Evolutionary conservation across 1,140 invertebrate genomes (phyloP).

Genomic region (Ganaspis sp.): DNA sequence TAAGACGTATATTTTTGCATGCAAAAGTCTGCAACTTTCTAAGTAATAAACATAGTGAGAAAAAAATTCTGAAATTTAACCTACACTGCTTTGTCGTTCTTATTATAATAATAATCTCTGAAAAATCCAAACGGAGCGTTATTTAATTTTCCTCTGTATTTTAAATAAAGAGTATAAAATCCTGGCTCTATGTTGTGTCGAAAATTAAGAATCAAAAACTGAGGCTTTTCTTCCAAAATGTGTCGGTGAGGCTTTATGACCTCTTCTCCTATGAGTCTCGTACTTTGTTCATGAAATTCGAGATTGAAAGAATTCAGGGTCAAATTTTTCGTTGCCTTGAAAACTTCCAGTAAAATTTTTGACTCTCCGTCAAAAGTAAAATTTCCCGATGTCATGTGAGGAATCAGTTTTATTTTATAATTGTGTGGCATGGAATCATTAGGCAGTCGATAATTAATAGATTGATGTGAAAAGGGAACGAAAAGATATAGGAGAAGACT

Average conservation of each 20-base stretch:
- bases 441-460: neutral
- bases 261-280: neutral
- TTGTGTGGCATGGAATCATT: neutral
- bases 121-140: neutral
- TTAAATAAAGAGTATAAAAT: neutral
- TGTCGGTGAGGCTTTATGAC: neutral
- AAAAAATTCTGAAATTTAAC: neutral
- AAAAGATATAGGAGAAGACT: neutral
- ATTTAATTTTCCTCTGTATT: neutral
- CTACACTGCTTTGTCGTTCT: neutral
- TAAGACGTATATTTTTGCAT: too few relatives aligned
- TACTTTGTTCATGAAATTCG: neutral
- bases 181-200: neutral
- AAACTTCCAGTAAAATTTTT: neutral
- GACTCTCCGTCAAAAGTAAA: neutral
- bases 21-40: too few relatives aligned
- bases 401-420: neutral
- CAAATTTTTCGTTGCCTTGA: neutral
- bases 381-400: neutral
- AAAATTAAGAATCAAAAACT: slow-evolving; percentile 12
- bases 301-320: neutral
- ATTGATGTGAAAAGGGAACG: neutral
- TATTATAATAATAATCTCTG: neutral
- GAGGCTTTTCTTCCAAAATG: neutral
- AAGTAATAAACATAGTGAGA: too few relatives aligned